Conservation (phyloP, 2,888 invertebrate genomes). For the Thelaira solivaga region DNA sequence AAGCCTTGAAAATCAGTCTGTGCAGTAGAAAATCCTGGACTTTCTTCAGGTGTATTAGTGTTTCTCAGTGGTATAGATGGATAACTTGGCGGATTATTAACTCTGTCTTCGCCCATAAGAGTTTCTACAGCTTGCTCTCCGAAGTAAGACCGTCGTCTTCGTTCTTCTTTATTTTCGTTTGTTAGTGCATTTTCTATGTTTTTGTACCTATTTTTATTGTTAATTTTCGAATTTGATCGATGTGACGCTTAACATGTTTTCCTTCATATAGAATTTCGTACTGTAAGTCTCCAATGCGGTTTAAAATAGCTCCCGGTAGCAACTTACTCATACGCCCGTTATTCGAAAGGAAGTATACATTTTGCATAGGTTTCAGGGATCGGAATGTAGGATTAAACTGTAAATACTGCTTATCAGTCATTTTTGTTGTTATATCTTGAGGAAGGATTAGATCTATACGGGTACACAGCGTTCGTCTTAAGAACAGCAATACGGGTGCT, state of each 20-base stretch:
- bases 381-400: neutral
- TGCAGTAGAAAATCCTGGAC: too few relatives aligned
- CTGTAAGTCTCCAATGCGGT: neutral
- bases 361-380: neutral
- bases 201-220: too few relatives aligned
- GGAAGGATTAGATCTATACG: constrained; percentile 3
- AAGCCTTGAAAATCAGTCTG: too few relatives aligned
- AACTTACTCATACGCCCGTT: constrained; percentile 1
- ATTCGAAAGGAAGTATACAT: constrained; percentile 16
- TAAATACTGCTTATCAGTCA: constrained; percentile 9
- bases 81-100: too few relatives aligned
- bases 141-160: too few relatives aligned
- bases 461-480: neutral
- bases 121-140: too few relatives aligned
- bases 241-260: neutral
- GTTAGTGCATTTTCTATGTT: too few relatives aligned
- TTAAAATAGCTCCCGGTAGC: constrained; percentile 7
- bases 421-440: neutral
- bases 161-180: too few relatives aligned
- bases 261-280: constrained; percentile 12
- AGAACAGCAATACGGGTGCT: constrained; percentile 4
- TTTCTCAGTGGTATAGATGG: too few relatives aligned
- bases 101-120: too few relatives aligned
- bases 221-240: constrained; percentile 13
- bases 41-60: too few relatives aligned